Conservation (phyloP, 2,113 vertebrate species). For the human (Homo sapiens) region GRCh38 chr20:20528501-20529000, state of each 20-base stretch:
- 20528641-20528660: too few species aligned
- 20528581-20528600: background rate
- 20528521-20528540: background rate
- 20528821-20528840: background rate
- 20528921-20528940: background rate
- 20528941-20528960: background rate
- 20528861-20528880: background rate
- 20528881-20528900: too few species aligned
- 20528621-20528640: background rate
- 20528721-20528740: accelerated
- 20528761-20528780: background rate
- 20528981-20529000: background rate
- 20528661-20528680: background rate
- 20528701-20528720: background rate
- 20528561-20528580: background rate
- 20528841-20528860: too few species aligned
- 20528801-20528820: too few species aligned
- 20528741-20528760: background rate
- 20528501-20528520: background rate
- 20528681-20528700: background rate
- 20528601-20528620: background rate
- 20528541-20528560: background rate
- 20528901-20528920: background rate
- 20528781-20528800: background rate
- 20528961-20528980: background rate